Evolutionary conservation across 2,888 invertebrate species (phyloP).

Genomic region (Mesopsocus fuscifrons): DNA sequence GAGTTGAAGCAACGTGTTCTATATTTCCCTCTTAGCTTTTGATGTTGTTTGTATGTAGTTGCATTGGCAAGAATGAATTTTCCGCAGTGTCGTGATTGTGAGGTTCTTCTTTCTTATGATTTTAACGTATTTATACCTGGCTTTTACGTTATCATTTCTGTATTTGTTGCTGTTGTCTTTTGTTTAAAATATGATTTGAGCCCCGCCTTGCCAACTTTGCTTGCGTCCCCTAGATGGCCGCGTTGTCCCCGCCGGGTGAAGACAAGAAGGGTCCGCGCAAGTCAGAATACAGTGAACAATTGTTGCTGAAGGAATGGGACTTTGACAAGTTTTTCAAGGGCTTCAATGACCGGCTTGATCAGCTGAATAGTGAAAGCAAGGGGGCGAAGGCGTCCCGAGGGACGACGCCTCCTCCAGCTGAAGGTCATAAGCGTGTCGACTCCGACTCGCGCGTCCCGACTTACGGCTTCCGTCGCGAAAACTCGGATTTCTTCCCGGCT

Average conservation of each 20-base stretch:
- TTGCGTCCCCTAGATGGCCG: too few relatives aligned
- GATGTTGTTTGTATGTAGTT: too few relatives aligned
- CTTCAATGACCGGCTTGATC: slow-evolving; percentile 26
- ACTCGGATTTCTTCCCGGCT: slow-evolving; percentile 65
- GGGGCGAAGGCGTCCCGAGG: slow-evolving; percentile 14
- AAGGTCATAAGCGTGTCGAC: slow-evolving; percentile 20
- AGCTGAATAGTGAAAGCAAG: slow-evolving; percentile 27
- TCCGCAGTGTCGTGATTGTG: too few relatives aligned
- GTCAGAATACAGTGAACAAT: slow-evolving; percentile 54
- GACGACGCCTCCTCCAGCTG: slow-evolving; percentile 14
- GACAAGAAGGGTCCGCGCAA: slow-evolving; percentile 21
- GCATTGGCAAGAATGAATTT: too few relatives aligned
- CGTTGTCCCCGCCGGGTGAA: background rate
- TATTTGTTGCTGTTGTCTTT: too few relatives aligned
- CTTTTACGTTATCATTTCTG: too few relatives aligned
- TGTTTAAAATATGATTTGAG: too few relatives aligned
- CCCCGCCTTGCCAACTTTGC: too few relatives aligned
- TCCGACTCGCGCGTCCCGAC: slow-evolving; percentile 14
- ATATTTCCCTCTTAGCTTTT: too few relatives aligned
- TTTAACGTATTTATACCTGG: too few relatives aligned
- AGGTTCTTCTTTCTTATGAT: too few relatives aligned
- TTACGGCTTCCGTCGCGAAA: slow-evolving; percentile 48
- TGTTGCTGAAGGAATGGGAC: slow-evolving; percentile 71
- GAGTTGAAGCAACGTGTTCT: too few relatives aligned
- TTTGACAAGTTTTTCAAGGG: slow-evolving; percentile 63